Conservation (phyloP, 2,113 vertebrate species). For the Crotalus viridis region DNA sequence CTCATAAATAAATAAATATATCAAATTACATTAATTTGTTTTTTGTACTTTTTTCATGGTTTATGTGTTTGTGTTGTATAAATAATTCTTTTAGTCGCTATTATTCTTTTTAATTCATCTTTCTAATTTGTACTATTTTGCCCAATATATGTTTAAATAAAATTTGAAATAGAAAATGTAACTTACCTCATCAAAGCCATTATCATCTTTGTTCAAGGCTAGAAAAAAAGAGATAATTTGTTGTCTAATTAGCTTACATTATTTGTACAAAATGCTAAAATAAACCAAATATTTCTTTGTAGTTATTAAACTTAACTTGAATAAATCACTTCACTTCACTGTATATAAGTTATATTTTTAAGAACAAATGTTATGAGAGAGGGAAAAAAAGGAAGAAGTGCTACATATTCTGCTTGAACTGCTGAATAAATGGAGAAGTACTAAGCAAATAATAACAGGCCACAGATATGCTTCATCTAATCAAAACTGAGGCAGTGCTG, state of each 20-base stretch:
- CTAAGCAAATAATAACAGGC: background rate
- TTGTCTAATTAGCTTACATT: conserved; percentile 55
- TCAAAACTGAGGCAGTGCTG: background rate
- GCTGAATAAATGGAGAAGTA: background rate
- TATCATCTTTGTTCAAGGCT: conserved; percentile 98
- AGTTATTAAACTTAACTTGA: conserved; percentile 53
- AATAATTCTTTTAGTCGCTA: background rate
- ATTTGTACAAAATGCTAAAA: conserved; percentile 39
- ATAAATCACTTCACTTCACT: conserved; percentile 49
- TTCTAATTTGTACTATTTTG: background rate
- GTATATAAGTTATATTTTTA: background rate
- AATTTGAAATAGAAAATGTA: conserved; percentile 52
- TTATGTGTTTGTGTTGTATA: background rate
- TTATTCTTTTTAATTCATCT: background rate
- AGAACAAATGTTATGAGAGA: background rate
- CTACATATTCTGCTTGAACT: background rate
- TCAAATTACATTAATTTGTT: background rate
- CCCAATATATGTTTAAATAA: background rate
- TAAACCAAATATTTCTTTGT: conserved; percentile 23
- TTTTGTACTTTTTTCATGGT: background rate
- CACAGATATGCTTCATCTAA: background rate
- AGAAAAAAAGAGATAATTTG: conserved; percentile 70
- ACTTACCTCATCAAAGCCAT: conserved; percentile 90
- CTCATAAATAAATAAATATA: background rate
- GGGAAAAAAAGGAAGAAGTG: conserved; percentile 29